A percentile compares a stretch with the other conserved stretches of the same genome.
These are phyloP conservation scores for Oxystoma pomonae DNA, from an alignment of 2,888 invertebrate species.

Conservation along the genomic window DNA sequence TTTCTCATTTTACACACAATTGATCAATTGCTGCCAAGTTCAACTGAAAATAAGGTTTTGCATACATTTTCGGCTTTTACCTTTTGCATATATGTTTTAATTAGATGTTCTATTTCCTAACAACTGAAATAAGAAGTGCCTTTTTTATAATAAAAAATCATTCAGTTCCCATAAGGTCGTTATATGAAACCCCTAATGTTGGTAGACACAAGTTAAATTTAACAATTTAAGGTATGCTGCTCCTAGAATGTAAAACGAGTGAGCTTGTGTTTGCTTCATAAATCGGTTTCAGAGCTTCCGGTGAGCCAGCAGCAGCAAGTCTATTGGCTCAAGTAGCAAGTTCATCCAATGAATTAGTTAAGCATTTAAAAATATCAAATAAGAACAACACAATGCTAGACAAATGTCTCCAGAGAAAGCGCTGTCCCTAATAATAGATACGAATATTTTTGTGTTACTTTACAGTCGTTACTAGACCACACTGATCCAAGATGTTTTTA, in stretches of 20 bases:
- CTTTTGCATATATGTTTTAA: too few species aligned
- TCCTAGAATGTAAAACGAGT: conserved; percentile 2
- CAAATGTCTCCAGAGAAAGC: conserved; percentile 6
- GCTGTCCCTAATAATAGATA: conserved; percentile 4
- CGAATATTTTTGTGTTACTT: conserved; percentile 5
- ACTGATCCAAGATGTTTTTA: conserved; percentile 4
- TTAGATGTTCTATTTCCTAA: background rate
- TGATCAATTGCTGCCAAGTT: background rate
- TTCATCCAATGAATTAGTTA: background rate
- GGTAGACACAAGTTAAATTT: too few species aligned
- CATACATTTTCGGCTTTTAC: background rate
- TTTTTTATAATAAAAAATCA: background rate
- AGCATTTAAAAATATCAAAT: conserved; percentile 6
- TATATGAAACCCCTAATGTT: background rate
- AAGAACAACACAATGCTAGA: background rate
- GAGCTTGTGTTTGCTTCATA: conserved; percentile 5
- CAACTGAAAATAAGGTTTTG: background rate
- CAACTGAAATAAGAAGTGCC: background rate
- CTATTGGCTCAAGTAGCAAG: conserved; percentile 6
- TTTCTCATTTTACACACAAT: too few species aligned
- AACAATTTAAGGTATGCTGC: background rate
- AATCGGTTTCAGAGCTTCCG: background rate
- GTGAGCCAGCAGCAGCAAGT: background rate
- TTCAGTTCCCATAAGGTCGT: background rate
- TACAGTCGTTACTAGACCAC: background rate